A percentile compares a stretch with the other conserved stretches of the same genome.
phyloP scores from a whole-genome alignment of 2,797 vertebrate species.

The Esox lucius region DNA sequence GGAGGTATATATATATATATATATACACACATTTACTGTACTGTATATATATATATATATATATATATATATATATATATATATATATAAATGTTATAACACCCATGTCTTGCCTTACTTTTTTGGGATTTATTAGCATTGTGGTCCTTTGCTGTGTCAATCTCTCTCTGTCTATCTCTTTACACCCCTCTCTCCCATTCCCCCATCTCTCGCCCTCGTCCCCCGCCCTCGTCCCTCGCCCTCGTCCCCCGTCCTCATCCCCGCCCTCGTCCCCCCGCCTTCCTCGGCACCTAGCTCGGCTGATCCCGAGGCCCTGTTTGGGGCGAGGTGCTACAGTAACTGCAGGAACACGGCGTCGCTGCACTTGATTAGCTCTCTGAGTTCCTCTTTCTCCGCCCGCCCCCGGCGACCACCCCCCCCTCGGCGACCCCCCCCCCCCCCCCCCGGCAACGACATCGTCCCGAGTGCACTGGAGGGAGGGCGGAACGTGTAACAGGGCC shows the following conservation, averaged over 20 bases:
- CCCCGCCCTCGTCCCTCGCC: not conserved
- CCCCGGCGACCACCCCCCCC: slow-evolving; percentile 26
- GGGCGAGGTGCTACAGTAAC: slow-evolving; percentile 33
- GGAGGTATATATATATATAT: not conserved
- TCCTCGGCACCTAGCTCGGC: slow-evolving; percentile 29
- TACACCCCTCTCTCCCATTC: no score
- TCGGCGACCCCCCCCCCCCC: slow-evolving; percentile 2
- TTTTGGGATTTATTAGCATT: not conserved
- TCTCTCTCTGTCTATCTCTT: no score
- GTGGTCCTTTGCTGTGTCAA: not conserved
- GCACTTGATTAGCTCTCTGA: slow-evolving; percentile 68
- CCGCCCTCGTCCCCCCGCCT: no score
- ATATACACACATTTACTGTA: no score
- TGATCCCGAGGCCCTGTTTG: slow-evolving; percentile 45
- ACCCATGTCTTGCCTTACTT: not conserved
- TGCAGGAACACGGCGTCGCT: slow-evolving; percentile 52
- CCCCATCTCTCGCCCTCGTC: no score
- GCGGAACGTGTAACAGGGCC: not conserved
- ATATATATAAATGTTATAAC: not conserved
- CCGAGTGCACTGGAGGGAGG: not conserved
- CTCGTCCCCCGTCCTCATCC: no score
- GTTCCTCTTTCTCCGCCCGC: slow-evolving; percentile 60
- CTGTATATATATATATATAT: no score
- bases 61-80: no score
- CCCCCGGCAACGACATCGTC: not conserved